These are phyloP conservation scores for Mimumesa dahlbomi DNA, from an alignment of 2,888 invertebrate genomes.

Conservation along the genomic window DNA sequence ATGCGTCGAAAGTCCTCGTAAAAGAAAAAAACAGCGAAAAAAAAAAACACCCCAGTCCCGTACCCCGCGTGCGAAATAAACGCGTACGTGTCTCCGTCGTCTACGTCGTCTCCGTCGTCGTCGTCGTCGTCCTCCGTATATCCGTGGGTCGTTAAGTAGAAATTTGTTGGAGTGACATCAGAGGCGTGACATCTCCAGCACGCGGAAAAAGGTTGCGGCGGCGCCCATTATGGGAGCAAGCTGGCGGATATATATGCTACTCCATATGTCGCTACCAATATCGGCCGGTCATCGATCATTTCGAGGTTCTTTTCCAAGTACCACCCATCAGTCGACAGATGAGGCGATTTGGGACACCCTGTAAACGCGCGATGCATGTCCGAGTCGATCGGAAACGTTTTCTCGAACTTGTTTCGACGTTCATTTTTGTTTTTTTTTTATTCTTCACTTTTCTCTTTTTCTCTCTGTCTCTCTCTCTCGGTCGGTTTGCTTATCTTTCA, in stretches of 20 bases:
- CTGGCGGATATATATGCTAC: constrained; percentile 64
- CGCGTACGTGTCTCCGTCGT: constrained; percentile 11
- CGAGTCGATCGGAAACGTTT: constrained; percentile 30
- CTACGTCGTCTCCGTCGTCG: neutral
- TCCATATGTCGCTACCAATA: constrained; percentile 76
- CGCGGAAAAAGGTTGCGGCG: constrained; percentile 50
- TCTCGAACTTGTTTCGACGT: too few species aligned
- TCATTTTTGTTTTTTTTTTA: constrained; percentile 3
- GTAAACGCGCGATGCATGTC: constrained; percentile 50
- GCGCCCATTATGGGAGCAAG: constrained; percentile 59
- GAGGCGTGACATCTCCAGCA: constrained; percentile 59
- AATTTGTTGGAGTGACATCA: constrained; percentile 51
- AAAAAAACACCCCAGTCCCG: too few species aligned
- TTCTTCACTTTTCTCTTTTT: too few species aligned
- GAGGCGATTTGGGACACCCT: constrained; percentile 58
- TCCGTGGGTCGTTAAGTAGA: constrained; percentile 47
- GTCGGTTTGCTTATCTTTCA: too few species aligned
- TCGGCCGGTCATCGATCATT: constrained; percentile 74
- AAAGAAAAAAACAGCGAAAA: too few species aligned
- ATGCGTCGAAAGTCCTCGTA: constrained; percentile 38
- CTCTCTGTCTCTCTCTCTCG: too few species aligned
- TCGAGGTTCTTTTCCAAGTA: constrained; percentile 58
- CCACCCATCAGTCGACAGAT: constrained; percentile 45
- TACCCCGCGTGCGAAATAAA: constrained; percentile 21
- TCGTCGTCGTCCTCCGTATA: neutral